A percentile compares a stretch with the other conserved stretches of the same genome.
Evolutionary conservation across 2,113 vertebrate species (phyloP).

Genomic region (Lucifuga dentata): DNA sequence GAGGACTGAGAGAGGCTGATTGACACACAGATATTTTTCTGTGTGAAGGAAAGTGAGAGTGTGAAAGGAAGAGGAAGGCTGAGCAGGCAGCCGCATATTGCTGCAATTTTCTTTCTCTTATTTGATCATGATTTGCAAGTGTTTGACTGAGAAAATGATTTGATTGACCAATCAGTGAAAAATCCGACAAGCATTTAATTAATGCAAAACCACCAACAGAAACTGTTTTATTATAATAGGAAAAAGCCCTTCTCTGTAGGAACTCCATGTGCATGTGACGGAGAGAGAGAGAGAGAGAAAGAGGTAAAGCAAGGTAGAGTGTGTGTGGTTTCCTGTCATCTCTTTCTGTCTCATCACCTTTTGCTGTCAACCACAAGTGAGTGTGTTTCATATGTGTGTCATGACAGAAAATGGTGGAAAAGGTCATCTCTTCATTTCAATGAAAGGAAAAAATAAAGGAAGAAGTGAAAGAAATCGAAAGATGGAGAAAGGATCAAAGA

Average conservation of each 20-base stretch:
- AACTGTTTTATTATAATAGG: too few relatives aligned
- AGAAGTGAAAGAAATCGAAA: not conserved
- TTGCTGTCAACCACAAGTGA: not conserved
- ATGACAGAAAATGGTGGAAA: not conserved
- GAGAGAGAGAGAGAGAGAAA: slow-evolving; percentile 21
- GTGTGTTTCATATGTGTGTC: not conserved
- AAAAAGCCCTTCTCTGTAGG: too few relatives aligned
- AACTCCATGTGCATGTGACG: slow-evolving; percentile 15
- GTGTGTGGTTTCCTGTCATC: slow-evolving; percentile 49
- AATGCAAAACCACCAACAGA: not conserved
- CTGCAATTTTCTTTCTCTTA: slow-evolving; percentile 12
- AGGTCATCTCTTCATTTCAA: too few relatives aligned
- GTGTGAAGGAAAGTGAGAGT: slow-evolving; percentile 1
- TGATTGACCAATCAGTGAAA: not conserved
- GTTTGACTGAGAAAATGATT: not conserved
- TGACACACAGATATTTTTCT: slow-evolving; percentile 11
- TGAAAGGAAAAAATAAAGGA: not conserved
- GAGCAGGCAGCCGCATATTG: not conserved
- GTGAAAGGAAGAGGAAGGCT: slow-evolving; percentile 16
- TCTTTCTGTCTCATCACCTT: slow-evolving; percentile 35
- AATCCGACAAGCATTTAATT: not conserved
- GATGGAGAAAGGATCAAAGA: not conserved
- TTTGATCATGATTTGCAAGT: slow-evolving; percentile 3
- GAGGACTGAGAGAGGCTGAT: slow-evolving; percentile 32
- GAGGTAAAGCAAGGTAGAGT: slow-evolving; percentile 1